Conservation (phyloP, 2,113 vertebrate species). For the Rallus limicola region DNA sequence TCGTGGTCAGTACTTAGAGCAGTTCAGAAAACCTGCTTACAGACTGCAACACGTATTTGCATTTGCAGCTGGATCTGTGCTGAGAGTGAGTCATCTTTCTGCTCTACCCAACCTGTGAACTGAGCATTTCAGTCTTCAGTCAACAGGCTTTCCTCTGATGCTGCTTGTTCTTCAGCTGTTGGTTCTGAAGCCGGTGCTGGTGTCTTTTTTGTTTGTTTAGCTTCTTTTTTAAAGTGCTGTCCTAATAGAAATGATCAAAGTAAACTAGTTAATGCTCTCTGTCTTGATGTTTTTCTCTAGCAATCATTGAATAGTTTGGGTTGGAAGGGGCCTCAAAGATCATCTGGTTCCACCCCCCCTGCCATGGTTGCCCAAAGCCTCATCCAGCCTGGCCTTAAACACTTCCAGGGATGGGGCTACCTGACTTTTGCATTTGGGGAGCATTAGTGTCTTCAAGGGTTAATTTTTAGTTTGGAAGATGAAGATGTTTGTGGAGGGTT, state of each 20-base stretch:
- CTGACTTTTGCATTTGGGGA: neutral
- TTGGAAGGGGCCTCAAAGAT: no score
- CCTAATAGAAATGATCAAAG: neutral
- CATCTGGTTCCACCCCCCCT: no score
- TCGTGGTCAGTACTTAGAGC: neutral
- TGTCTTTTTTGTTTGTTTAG: neutral
- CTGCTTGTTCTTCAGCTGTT: neutral
- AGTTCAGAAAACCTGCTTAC: neutral
- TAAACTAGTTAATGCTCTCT: neutral
- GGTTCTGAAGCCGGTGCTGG: neutral
- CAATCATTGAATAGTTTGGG: neutral
- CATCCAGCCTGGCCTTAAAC: no score
- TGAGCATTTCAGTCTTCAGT: neutral
- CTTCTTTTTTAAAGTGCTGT: neutral
- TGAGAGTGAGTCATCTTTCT: neutral
- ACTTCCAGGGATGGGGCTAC: no score
- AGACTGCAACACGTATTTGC: accelerated
- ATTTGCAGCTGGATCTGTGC: neutral
- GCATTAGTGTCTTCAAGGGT: neutral
- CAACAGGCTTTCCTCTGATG: neutral
- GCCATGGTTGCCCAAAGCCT: no score
- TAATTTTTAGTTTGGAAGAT: neutral
- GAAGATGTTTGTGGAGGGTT: neutral
- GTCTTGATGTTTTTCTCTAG: neutral
- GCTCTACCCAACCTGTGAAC: neutral